Evolutionary conservation across 2,797 vertebrate species (phyloP).

Genomic region (Rhabdophis nuchalis): DNA sequence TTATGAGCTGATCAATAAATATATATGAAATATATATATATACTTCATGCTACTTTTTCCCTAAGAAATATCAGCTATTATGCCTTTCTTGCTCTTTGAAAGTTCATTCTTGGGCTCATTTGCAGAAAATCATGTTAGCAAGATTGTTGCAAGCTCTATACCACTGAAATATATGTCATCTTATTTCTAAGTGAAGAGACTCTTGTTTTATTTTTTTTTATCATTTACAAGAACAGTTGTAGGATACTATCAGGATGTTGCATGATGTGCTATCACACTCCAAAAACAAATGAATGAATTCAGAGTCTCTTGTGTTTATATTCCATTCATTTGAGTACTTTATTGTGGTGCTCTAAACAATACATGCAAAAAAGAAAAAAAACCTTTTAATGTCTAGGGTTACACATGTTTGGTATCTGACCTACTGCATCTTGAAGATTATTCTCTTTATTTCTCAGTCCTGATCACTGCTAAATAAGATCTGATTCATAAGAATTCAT

Average conservation of each 20-base stretch:
- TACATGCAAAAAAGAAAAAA: background rate
- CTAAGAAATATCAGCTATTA: background rate
- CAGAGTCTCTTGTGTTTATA: background rate
- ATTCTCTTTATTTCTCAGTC: constrained; percentile 22
- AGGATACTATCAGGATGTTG: background rate
- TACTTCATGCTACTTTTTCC: background rate
- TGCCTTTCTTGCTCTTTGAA: background rate
- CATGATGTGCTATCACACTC: background rate
- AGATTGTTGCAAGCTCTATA: background rate
- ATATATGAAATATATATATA: background rate
- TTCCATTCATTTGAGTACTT: constrained; percentile 10
- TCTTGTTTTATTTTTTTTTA: background rate
- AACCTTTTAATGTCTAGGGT: background rate
- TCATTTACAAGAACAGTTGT: background rate
- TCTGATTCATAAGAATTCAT: constrained; percentile 5
- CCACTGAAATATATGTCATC: background rate
- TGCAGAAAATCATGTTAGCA: background rate
- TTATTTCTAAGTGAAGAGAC: background rate
- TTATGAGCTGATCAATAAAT: too few species aligned
- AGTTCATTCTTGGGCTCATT: background rate
- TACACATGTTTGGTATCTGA: constrained; percentile 25
- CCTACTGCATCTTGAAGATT: constrained; percentile 27
- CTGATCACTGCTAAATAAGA: constrained; percentile 27
- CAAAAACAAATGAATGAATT: background rate
- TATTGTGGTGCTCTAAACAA: background rate